These are phyloP conservation scores for Sebastes itinus DNA, from an alignment of 2,797 vertebrate species.

Conservation along the genomic window DNA sequence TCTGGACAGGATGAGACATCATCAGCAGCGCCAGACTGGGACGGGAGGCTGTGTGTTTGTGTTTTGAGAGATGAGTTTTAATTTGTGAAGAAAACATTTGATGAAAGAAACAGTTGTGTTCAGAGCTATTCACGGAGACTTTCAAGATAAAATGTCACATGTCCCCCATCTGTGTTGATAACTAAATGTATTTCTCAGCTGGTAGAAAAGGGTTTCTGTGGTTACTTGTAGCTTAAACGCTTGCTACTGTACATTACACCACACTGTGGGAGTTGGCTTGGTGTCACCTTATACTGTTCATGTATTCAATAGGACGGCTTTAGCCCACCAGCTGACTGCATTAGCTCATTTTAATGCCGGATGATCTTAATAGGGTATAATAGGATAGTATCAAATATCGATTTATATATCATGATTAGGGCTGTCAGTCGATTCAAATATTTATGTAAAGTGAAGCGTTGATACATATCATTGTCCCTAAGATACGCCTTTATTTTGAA, in stretches of 20 bases:
- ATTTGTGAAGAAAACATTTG: background rate
- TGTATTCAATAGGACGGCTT: background rate
- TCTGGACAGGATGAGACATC: slow-evolving; percentile 80
- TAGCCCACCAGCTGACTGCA: background rate
- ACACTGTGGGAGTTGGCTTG: background rate
- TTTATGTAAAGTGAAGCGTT: background rate
- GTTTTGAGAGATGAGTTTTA: background rate
- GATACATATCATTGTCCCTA: too few relatives aligned
- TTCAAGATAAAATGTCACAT: background rate
- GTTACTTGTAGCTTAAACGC: background rate
- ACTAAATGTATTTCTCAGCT: background rate
- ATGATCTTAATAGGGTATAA: background rate
- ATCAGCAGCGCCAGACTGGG: slow-evolving; percentile 60
- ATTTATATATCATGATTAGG: background rate
- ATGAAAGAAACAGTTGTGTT: background rate
- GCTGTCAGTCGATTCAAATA: background rate
- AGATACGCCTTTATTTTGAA: too few relatives aligned
- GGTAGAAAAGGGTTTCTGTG: background rate
- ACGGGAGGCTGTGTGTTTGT: background rate
- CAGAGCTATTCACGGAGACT: background rate
- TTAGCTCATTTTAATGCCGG: background rate
- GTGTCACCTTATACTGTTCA: background rate
- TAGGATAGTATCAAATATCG: background rate
- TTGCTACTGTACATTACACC: background rate
- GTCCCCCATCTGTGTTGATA: background rate